These are phyloP conservation scores for Megaceryle torquata DNA, from an alignment of 2,113 vertebrate species.

Conservation along the genomic window DNA sequence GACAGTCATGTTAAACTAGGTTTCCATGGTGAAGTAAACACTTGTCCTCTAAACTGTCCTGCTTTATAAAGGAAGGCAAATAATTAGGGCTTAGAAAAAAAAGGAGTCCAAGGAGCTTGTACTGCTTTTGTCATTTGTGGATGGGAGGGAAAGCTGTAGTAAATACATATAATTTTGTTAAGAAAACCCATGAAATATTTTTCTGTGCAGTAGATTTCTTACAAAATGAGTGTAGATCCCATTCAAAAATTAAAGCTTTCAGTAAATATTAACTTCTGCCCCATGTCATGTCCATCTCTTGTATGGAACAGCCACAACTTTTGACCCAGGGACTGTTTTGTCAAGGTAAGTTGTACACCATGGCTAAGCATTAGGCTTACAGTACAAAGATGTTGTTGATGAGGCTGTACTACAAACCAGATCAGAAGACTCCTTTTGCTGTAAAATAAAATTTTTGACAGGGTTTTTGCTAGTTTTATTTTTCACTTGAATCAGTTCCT, in stretches of 20 bases:
- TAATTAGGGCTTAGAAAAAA: background rate
- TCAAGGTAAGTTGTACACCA: background rate
- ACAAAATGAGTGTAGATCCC: background rate
- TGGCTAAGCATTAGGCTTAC: background rate
- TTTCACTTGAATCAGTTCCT: background rate
- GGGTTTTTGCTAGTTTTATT: background rate
- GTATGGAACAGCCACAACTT: background rate
- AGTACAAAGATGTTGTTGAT: background rate
- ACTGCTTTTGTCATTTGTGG: background rate
- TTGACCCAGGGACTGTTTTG: background rate
- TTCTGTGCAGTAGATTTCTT: background rate
- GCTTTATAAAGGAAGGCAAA: background rate
- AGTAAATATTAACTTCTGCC: no score
- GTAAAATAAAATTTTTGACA: no score
- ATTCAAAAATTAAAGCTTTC: background rate
- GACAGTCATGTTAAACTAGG: background rate
- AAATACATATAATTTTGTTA: background rate
- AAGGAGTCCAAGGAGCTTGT: background rate
- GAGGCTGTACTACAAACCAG: background rate
- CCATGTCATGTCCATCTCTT: background rate
- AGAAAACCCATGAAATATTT: background rate
- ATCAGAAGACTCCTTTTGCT: background rate
- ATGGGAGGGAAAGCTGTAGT: background rate
- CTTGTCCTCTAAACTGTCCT: background rate
- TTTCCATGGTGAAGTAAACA: background rate